These are phyloP conservation scores for Mactromeris polynyma DNA, from an alignment of 2,888 invertebrate genomes.

Conservation along the genomic window DNA sequence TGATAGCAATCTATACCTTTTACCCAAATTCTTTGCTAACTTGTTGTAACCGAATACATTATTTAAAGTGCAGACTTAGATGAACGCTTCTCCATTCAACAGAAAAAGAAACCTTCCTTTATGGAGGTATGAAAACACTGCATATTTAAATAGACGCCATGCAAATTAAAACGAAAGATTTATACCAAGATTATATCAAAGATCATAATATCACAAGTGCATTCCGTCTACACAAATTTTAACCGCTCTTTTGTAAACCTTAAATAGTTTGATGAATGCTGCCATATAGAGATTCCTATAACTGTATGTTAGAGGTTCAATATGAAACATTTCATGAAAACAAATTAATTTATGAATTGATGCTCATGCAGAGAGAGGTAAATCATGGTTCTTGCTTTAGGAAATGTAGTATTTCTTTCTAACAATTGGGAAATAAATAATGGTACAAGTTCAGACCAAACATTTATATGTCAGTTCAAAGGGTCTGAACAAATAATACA, in stretches of 20 bases:
- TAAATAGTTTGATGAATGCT: not conserved
- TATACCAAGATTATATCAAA: conserved; percentile 30
- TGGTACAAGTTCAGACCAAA: not conserved
- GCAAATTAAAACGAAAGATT: conserved; percentile 43
- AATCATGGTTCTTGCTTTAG: not conserved
- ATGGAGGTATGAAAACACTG: conserved; percentile 41
- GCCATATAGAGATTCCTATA: not conserved
- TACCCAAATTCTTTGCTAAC: conserved; percentile 10
- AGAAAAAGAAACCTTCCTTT: not conserved
- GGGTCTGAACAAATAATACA: not conserved
- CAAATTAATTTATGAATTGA: not conserved
- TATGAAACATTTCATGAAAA: not conserved
- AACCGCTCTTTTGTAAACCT: not conserved
- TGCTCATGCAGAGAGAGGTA: not conserved
- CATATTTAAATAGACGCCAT: conserved; percentile 48
- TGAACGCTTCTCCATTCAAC: not conserved
- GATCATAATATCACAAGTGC: conserved; percentile 47
- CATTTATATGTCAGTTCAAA: no score
- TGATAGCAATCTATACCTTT: conserved; percentile 17
- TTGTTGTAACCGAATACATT: conserved; percentile 17
- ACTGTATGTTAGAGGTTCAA: conserved; percentile 7
- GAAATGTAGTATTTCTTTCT: not conserved
- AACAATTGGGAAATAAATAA: not conserved
- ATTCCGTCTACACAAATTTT: conserved; percentile 46
- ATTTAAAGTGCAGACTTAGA: not conserved